phyloP scores from a whole-genome alignment of 2,888 invertebrate species.

The Sarcophaga subvicina region DNA sequence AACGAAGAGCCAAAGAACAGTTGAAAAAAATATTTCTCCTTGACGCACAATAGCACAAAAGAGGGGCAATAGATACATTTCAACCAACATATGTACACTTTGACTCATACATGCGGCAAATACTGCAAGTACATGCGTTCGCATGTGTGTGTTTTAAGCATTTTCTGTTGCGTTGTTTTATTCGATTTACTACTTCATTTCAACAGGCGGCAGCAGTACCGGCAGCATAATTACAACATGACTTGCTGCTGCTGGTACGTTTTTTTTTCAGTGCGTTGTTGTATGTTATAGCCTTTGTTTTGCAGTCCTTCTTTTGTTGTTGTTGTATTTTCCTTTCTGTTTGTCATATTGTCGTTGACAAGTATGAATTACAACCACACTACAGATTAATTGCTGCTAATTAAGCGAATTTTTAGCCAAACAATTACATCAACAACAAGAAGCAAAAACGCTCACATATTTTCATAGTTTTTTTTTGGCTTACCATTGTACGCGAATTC shows the following conservation, averaged over 20 bases:
- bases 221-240: conserved; percentile 38
- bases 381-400: conserved; percentile 73
- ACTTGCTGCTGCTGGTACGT: neutral
- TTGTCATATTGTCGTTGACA: conserved; percentile 60
- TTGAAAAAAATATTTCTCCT: too few species aligned
- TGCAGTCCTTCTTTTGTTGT: conserved; percentile 22
- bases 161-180: neutral
- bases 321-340: conserved; percentile 4
- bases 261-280: neutral
- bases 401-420: conserved; percentile 70
- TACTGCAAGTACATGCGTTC: conserved; percentile 8
- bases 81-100: neutral
- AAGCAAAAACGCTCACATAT: too few species aligned
- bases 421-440: conserved; percentile 16
- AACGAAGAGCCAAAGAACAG: too few species aligned
- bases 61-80: too few species aligned
- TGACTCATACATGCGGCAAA: neutral
- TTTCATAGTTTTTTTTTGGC: too few species aligned
- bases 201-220: conserved; percentile 8
- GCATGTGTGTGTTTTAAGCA: neutral
- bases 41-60: too few species aligned
- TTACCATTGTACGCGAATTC: too few species aligned
- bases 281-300: neutral
- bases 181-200: neutral
- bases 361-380: conserved; percentile 71